Percentiles rank a stretch among this genome's conserved stretches.
Conservation (phyloP, 1,140 invertebrate species). For the Trinorchestia longiramus region DNA sequence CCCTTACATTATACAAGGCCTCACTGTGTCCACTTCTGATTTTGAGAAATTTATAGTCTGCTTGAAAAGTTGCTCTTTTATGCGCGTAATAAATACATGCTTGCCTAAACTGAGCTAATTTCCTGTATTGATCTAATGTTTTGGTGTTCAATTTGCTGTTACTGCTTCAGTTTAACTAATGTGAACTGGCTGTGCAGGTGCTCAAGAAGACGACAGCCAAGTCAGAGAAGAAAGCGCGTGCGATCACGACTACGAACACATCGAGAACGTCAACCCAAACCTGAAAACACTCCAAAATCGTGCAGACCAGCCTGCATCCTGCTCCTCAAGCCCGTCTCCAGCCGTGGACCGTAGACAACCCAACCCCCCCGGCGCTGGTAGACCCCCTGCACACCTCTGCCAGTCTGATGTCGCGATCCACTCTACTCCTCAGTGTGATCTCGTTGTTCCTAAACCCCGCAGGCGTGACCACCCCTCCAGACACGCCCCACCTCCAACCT, state of each 20-base stretch:
- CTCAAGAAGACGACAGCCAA: not conserved
- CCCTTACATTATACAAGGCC: no score
- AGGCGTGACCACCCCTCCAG: not conserved
- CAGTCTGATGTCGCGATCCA: not conserved
- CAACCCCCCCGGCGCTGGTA: not conserved
- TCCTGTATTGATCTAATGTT: not conserved
- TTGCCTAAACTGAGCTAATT: not conserved
- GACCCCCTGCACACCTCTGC: not conserved
- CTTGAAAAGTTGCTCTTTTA: not conserved
- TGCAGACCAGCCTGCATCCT: not conserved
- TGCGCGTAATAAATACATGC: not conserved
- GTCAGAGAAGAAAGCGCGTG: not conserved
- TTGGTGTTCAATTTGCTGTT: not conserved
- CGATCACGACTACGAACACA: conserved; percentile 33
- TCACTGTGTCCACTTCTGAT: no score
- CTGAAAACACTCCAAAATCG: not conserved
- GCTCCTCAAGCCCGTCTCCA: not conserved
- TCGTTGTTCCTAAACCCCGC: not conserved
- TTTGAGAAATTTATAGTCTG: not conserved
- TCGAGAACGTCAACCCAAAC: not conserved
- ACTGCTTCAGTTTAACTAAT: not conserved
- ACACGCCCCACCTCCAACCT: not conserved
- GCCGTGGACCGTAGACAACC: conserved; percentile 21
- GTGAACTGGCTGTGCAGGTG: not conserved
- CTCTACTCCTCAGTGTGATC: not conserved